Evolutionary conservation across 1,140 invertebrate species (phyloP).

Genomic region (Drosophila ercepeae): DNA sequence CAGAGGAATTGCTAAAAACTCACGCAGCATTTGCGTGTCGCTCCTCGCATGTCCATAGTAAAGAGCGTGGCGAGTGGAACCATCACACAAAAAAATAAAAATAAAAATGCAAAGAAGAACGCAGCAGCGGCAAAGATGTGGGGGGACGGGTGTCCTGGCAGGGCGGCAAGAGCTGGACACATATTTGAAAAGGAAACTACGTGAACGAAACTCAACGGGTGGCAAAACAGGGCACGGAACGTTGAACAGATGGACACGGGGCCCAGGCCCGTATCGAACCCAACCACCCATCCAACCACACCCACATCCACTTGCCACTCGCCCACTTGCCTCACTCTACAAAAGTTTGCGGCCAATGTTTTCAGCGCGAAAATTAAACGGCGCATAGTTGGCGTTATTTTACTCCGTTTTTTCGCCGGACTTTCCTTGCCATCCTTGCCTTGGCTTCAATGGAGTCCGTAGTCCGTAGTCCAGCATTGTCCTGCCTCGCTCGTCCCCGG

Average conservation of each 20-base stretch:
- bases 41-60: constrained; percentile 51
- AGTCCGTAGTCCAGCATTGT: constrained; percentile 20
- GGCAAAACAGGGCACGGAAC: constrained; percentile 60
- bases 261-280: constrained; percentile 2
- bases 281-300: constrained; percentile 22
- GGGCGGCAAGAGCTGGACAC: constrained; percentile 71
- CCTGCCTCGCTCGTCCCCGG: constrained; percentile 14
- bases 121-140: constrained; percentile 6
- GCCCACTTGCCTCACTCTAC: not conserved
- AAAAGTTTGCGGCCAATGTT: not conserved
- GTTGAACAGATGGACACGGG: constrained; percentile 45
- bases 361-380: constrained; percentile 75
- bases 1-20: constrained; percentile 30
- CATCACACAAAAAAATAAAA: constrained; percentile 17
- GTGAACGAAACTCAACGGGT: constrained; percentile 64
- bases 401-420: constrained; percentile 29
- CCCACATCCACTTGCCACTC: too few relatives aligned
- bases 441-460: constrained; percentile 42
- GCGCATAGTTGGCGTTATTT: constrained; percentile 57
- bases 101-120: constrained; percentile 13
- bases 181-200: constrained; percentile 82
- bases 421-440: constrained; percentile 31
- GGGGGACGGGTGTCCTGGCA: constrained; percentile 7
- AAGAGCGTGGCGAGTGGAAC: constrained; percentile 52
- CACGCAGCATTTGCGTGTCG: constrained; percentile 80